Evolutionary conservation across 2,113 vertebrate genomes (phyloP), one percentile per base, ranked within the genome.

Genomic region (Strigops habroptila): DNA sequence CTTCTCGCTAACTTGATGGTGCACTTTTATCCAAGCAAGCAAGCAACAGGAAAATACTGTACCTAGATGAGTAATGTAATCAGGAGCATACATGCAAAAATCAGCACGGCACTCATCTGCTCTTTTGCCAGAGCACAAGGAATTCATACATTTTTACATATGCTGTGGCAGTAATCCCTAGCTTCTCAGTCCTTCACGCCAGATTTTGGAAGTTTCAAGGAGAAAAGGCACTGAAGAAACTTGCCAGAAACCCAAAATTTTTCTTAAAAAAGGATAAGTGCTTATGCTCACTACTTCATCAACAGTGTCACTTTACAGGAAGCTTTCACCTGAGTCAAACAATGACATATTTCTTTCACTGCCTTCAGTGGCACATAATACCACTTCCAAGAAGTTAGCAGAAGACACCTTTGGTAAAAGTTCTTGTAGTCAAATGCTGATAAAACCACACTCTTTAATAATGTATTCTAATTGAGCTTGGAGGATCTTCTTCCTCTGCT

Each of bases 101-200:
- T 27, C 28, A 28, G 25, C 1, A 3, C 0, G 1, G 24, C 21
- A 71, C 6, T 74, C 2, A 1, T 62, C 75, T 62, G 52, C 27
- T 65, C n/a, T 57, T 90, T 6, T 62, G 24, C 14, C 21, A 18
- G 14, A 76, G 63, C 46, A 91, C 22, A 74, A 63, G 37, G 23
- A 78, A 88, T 46, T 77, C 12, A 59, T 3, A 39, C 14, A 21
- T 70, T 44, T 53, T 55, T 44, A 65, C 17, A 77, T 5, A n/a
- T 5, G 10, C 33, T 62, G 41, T 1, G 3, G 27, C 10, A 65
- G 44, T 59, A 44, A 51, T 6, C n/a, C 57, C 46, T 21, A 46
- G 27, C 37, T 77, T 81, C 53, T 69, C 71, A 81, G 44, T 46
- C 49, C 30, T 46, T 18, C 10, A 15, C 16, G 44, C 3, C 71